These are phyloP conservation scores for Caligus rogercresseyi DNA, from an alignment of 1,140 invertebrate species.

Conservation along the genomic window DNA sequence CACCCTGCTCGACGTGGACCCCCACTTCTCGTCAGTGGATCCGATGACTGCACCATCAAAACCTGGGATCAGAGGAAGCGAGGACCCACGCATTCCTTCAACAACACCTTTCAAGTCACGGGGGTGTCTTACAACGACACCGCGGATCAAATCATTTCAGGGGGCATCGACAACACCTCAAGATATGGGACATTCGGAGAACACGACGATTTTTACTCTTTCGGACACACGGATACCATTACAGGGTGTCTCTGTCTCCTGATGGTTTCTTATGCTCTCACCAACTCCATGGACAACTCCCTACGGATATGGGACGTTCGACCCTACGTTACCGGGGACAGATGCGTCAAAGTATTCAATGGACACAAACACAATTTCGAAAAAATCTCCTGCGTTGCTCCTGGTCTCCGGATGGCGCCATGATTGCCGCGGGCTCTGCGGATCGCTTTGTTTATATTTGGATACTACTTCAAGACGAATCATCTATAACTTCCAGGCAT, in stretches of 20 bases:
- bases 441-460: slow-evolving; percentile 92
- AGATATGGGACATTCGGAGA: slow-evolving; percentile 56
- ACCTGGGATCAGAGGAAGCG: slow-evolving; percentile 54
- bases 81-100: slow-evolving; percentile 41
- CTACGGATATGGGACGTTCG: slow-evolving; percentile 49
- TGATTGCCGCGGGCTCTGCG: slow-evolving; percentile 73
- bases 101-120: slow-evolving; percentile 47
- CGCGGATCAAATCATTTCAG: slow-evolving; percentile 68
- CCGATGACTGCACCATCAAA: slow-evolving; percentile 83
- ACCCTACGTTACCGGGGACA: slow-evolving; percentile 57
- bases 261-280: slow-evolving; percentile 80
- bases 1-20: slow-evolving; percentile 62
- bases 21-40: slow-evolving; percentile 71
- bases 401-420: slow-evolving; percentile 71
- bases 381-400: slow-evolving; percentile 71
- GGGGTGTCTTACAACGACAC: slow-evolving; percentile 89
- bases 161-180: slow-evolving; percentile 92
- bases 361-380: slow-evolving; percentile 98
- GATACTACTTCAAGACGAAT: too few species aligned
- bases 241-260: slow-evolving; percentile 80
- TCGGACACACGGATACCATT: slow-evolving; percentile 84
- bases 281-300: slow-evolving; percentile 94
- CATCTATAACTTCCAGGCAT: slow-evolving; percentile 81
- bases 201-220: slow-evolving; percentile 41
- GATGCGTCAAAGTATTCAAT: slow-evolving; percentile 77